Base-by-base conservation (phyloP, 2,888 invertebrate species). In the Tenthredo scrophulariae region DNA sequence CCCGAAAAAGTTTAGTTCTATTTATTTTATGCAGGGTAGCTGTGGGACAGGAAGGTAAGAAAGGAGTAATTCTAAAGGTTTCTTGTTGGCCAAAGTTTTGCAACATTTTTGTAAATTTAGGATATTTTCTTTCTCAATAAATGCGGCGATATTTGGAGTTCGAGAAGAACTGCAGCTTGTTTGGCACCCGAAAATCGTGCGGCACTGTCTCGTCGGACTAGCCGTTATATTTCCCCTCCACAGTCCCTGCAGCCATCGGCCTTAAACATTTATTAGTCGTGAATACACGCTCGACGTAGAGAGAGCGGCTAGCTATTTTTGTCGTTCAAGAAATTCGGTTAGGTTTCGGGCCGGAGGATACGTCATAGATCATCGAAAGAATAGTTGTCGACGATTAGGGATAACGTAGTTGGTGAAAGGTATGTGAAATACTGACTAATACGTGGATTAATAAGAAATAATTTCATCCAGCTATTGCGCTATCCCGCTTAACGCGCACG, bases 211-310 rank as follows among this genome's bases (percentile, higher is more conserved):
- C 67, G 33, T 67, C 67, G 33, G 67, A 67, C 67, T 33, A 77
- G 50, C 26, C 26, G 26, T 40, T 33, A 54, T 7, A n/a, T 33
- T 50, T 54, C 77, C 77, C 77, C 77, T 33, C 77, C 77, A 50
- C 9, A 77, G 13, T 29, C 37, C 15, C 67, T 33, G 40, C 13
- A 77, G 46, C 50, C 29, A 10, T 26, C 18, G 72, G 77, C 15
- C 77, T 33, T 50, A 54, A 54, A 26, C 29, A 77, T 77, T 77
- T 77, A 77, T 26, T 77, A 77, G 77, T 77, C 54, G 77, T 54
- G 54, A 50, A 54, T 50, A 29, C 46, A 54, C 77, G 2, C 54
- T 54, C 50, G 29, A 18, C 46, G 77, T n/a, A 77, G 77, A 77
- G 13, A 77, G 77, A 77, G 77, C 77, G 50, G 43, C n/a, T 1